Conservation (phyloP, 2,888 invertebrate species). For the Pammene fasciana region DNA sequence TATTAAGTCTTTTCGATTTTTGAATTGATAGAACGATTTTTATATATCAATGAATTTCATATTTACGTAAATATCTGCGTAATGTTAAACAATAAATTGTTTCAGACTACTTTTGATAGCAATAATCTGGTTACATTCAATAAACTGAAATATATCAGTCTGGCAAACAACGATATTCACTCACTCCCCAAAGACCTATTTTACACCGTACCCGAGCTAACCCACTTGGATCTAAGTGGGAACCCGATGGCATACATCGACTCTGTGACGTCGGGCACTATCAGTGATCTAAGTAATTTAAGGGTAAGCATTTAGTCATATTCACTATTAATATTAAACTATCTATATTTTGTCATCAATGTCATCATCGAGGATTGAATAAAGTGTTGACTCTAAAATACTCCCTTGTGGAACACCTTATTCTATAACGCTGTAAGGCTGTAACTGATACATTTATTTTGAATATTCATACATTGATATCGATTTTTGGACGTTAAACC, state of each 20-base stretch:
- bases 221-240: constrained; percentile 85
- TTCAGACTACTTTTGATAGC: constrained; percentile 78
- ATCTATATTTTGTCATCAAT: too few relatives aligned
- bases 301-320: constrained; percentile 72
- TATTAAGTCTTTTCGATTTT: too few relatives aligned
- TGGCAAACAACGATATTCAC: constrained; percentile 87
- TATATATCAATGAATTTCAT: too few relatives aligned
- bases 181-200: constrained; percentile 86
- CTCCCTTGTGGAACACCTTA: not conserved
- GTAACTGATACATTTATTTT: too few relatives aligned
- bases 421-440: too few relatives aligned
- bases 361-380: not conserved
- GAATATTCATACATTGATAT: too few relatives aligned
- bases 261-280: constrained; percentile 82
- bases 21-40: too few relatives aligned
- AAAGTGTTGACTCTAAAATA: not conserved
- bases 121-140: constrained; percentile 75
- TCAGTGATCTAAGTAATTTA: constrained; percentile 83
- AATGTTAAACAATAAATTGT: constrained; percentile 36
- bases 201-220: constrained; percentile 85
- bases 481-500: too few relatives aligned
- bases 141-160: constrained; percentile 80
- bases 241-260: constrained; percentile 88
- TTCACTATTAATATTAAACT: not conserved
- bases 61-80: not conserved